phyloP scores from a whole-genome alignment of 2,888 invertebrate genomes.

The Drosophila diplacantha region DNA sequence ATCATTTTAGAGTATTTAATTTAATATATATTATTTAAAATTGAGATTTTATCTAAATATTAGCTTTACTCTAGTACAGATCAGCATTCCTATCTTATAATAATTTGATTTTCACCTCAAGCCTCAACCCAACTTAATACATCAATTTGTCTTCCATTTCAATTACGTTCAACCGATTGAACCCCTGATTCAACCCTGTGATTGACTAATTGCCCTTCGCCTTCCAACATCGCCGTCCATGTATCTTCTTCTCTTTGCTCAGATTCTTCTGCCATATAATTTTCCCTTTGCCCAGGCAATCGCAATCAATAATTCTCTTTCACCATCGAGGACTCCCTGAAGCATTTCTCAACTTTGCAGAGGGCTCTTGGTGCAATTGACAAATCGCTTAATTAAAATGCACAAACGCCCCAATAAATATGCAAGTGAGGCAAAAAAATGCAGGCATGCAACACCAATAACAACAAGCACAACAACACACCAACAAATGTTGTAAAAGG shows the following conservation, averaged over 20 bases:
- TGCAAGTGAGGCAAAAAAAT: slow-evolving; percentile 46
- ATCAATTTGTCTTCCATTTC: slow-evolving; percentile 15
- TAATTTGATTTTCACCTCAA: slow-evolving; percentile 7
- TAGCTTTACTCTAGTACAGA: too few species aligned
- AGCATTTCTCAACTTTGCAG: slow-evolving; percentile 20
- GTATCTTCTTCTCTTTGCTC: slow-evolving; percentile 11
- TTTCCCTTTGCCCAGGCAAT: slow-evolving; percentile 27
- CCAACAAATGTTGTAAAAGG: slow-evolving; percentile 7
- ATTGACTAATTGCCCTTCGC: slow-evolving; percentile 36
- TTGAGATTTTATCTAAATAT: background rate
- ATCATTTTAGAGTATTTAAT: background rate
- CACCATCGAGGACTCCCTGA: slow-evolving; percentile 18
- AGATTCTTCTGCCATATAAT: slow-evolving; percentile 24
- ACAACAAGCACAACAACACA: background rate
- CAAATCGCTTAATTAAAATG: slow-evolving; percentile 72
- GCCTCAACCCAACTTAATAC: background rate
- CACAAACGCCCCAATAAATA: slow-evolving; percentile 71
- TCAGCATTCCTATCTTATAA: background rate
- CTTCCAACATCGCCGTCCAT: slow-evolving; percentile 1
- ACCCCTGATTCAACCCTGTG: slow-evolving; percentile 13
- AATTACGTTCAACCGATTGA: slow-evolving; percentile 7
- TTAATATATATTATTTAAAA: background rate
- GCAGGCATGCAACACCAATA: slow-evolving; percentile 15
- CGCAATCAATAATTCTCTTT: slow-evolving; percentile 32
- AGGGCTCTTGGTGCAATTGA: slow-evolving; percentile 48